Evolutionary conservation across 2,888 invertebrate genomes (phyloP).

Genomic region (Choreutis nemorana): DNA sequence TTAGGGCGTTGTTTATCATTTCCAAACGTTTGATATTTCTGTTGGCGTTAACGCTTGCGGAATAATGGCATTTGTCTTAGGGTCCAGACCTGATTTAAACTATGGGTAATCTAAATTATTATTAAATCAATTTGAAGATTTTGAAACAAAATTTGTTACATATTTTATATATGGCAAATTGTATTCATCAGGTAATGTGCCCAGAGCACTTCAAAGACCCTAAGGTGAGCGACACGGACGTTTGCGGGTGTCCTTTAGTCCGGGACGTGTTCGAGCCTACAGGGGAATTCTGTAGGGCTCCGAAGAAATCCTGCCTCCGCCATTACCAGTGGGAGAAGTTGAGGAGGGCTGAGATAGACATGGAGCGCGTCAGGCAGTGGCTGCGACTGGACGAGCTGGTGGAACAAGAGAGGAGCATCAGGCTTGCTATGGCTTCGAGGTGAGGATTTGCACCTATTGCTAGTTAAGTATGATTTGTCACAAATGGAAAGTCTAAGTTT

Average conservation of each 20-base stretch:
- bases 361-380: conserved; percentile 93
- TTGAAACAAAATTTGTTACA: too few relatives aligned
- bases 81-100: too few relatives aligned
- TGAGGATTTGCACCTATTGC: too few relatives aligned
- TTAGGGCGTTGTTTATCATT: too few relatives aligned
- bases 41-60: too few relatives aligned
- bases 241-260: conserved; percentile 93
- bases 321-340: conserved; percentile 98
- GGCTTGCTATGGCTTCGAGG: conserved; percentile 71
- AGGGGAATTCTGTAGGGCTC: conserved; percentile 85
- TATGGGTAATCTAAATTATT: too few relatives aligned
- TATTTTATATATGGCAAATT: too few relatives aligned
- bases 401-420: conserved; percentile 90
- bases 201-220: conserved; percentile 97
- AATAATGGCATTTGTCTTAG: too few relatives aligned
- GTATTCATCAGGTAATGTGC: conserved; percentile 82
- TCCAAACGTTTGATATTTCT: too few relatives aligned
- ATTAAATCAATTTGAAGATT: too few relatives aligned
- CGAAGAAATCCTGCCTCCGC: conserved; percentile 89
- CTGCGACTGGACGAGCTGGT: conserved; percentile 91
- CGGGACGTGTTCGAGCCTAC: conserved; percentile 84
- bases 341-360: conserved; percentile 91
- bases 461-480: too few relatives aligned
- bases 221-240: conserved; percentile 84
- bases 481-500: too few relatives aligned